phyloP scores from a whole-genome alignment of 1,140 invertebrate species.

The Oreohelix idahoensis region DNA sequence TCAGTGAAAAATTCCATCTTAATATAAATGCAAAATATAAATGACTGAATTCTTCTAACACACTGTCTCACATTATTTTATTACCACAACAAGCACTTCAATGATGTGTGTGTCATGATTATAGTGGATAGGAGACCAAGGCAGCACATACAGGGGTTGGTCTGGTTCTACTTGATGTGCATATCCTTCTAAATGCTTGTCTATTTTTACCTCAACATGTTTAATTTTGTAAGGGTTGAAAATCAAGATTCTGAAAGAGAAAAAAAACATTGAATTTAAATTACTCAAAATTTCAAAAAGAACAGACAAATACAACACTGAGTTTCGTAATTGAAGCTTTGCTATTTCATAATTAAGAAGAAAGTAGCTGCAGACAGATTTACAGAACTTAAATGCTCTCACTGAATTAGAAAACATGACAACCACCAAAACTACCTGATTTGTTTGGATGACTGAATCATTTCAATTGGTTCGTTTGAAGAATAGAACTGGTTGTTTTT shows the following conservation, averaged over 20 bases:
- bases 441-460: conserved; percentile 83
- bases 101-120: conserved; percentile 81
- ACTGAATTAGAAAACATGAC: no score
- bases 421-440: conserved; percentile 83
- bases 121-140: conserved; percentile 83
- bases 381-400: no score
- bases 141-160: conserved; percentile 80
- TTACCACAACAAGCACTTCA: conserved; percentile 57
- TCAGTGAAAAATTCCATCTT: no score
- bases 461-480: conserved; percentile 81
- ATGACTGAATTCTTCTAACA: no score
- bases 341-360: no score
- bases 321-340: no score
- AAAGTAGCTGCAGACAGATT: no score
- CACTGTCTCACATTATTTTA: not conserved
- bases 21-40: no score
- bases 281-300: no score
- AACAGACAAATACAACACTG: no score
- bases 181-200: conserved; percentile 78
- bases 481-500: conserved; percentile 84
- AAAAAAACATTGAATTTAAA: conserved; percentile 7
- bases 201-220: conserved; percentile 78
- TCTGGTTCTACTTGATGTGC: conserved; percentile 75
- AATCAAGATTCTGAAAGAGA: conserved; percentile 63
- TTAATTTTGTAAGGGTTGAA: conserved; percentile 81